A percentile compares a stretch with the other conserved stretches of the same genome.
Conservation (phyloP, 1,140 invertebrate genomes). For the Euglossa dilemma region DNA sequence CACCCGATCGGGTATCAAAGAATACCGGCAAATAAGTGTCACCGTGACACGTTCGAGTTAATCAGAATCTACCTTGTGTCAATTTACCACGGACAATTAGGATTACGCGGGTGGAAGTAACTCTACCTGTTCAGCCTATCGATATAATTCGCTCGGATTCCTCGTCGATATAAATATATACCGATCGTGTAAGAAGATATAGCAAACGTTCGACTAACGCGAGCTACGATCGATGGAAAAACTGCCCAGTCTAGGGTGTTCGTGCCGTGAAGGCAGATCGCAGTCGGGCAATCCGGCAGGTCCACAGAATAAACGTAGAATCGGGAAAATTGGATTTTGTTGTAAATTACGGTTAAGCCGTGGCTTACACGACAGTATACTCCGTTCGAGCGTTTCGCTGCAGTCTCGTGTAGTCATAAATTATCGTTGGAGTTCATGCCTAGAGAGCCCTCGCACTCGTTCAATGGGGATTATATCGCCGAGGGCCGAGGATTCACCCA, state of each 20-base stretch:
- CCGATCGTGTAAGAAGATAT: no score
- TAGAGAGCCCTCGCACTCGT: conserved; percentile 1
- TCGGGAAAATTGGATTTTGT: conserved; percentile 67
- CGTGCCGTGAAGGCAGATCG: no score
- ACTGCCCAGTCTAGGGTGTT: not conserved
- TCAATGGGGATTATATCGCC: conserved; percentile 47
- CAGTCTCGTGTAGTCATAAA: conserved; percentile 44
- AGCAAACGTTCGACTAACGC: no score
- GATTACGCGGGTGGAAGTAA: not conserved
- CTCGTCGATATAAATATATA: not conserved
- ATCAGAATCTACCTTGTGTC: not conserved
- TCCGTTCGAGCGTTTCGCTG: conserved; percentile 9
- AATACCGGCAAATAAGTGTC: conserved; percentile 37
- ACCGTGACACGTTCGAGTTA: not conserved
- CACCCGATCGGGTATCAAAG: conserved; percentile 67
- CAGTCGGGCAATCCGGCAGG: not conserved
- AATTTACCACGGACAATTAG: not conserved
- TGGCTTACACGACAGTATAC: conserved; percentile 45
- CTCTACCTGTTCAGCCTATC: not conserved
- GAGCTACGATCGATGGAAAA: not conserved
- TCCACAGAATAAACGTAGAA: conserved; percentile 54
- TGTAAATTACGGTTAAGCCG: conserved; percentile 66
- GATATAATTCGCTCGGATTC: not conserved
- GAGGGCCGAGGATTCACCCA: conserved; percentile 7
- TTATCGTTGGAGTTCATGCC: conserved; percentile 30